These are phyloP conservation scores for Epinephelus lanceolatus DNA, from an alignment of 2,113 vertebrate genomes.

Conservation along the genomic window DNA sequence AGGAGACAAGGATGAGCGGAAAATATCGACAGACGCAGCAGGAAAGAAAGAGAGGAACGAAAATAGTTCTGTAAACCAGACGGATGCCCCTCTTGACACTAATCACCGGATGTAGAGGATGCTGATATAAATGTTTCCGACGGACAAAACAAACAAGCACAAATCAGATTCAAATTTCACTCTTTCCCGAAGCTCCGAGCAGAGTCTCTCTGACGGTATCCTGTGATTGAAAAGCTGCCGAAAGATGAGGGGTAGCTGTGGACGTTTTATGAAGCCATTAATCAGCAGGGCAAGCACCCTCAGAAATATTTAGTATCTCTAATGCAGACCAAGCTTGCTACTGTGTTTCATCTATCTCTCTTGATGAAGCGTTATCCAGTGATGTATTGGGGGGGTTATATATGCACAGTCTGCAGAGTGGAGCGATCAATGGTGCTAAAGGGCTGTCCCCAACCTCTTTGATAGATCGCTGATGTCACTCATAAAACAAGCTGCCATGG, in stretches of 20 bases:
- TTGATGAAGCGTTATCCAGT: slow-evolving; percentile 61
- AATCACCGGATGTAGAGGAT: slow-evolving; percentile 12
- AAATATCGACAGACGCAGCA: slow-evolving; percentile 36
- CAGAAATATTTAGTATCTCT: slow-evolving; percentile 73
- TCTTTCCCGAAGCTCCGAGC: neutral
- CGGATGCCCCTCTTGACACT: slow-evolving; percentile 4
- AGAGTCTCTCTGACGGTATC: neutral
- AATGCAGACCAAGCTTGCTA: slow-evolving; percentile 49
- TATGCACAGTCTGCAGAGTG: slow-evolving; percentile 71
- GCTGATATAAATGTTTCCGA: slow-evolving; percentile 22
- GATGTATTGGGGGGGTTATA: slow-evolving; percentile 66
- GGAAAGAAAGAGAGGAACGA: slow-evolving; percentile 3
- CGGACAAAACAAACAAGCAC: slow-evolving; percentile 26
- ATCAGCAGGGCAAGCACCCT: slow-evolving; percentile 66
- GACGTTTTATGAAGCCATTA: slow-evolving; percentile 68
- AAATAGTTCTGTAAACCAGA: slow-evolving; percentile 37
- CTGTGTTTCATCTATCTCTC: slow-evolving; percentile 70
- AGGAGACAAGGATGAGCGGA: slow-evolving; percentile 28
- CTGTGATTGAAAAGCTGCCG: slow-evolving; percentile 44
- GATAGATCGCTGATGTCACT: slow-evolving; percentile 61
- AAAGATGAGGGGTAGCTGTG: slow-evolving; percentile 55
- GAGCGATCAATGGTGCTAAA: slow-evolving; percentile 72
- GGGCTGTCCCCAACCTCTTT: slow-evolving; percentile 53
- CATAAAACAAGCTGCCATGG: slow-evolving; percentile 42
- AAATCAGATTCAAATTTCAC: slow-evolving; percentile 42